These are phyloP conservation scores for Acromyrmex echinatior DNA, from an alignment of 1,140 invertebrate genomes.

Conservation along the genomic window DNA sequence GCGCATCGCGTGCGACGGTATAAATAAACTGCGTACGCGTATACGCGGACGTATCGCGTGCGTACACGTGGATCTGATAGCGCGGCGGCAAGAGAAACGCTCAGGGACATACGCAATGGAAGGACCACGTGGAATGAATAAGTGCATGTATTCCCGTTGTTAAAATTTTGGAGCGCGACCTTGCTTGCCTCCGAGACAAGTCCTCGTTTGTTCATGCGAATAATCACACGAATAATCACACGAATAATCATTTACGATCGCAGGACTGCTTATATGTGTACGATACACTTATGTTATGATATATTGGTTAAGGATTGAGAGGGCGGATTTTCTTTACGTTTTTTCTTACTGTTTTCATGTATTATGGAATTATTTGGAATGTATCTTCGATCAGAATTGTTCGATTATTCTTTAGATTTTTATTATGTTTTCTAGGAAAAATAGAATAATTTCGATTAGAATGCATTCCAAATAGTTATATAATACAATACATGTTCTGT, in stretches of 20 bases:
- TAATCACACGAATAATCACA: not conserved
- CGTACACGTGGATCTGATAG: constrained; percentile 59
- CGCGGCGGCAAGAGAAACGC: constrained; percentile 54
- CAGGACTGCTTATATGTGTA: not conserved
- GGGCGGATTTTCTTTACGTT: not conserved
- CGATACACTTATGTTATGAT: not conserved
- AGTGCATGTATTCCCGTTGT: not conserved
- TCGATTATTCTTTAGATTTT: too few relatives aligned
- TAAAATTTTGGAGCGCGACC: constrained; percentile 16
- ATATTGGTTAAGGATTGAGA: not conserved
- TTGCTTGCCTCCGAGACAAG: not conserved
- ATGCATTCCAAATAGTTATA: too few relatives aligned
- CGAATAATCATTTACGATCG: not conserved
- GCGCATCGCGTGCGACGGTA: not conserved
- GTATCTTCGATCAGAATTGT: too few relatives aligned
- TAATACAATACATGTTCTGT: too few relatives aligned
- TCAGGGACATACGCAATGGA: constrained; percentile 62
- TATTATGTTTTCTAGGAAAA: too few relatives aligned
- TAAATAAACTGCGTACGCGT: constrained; percentile 6
- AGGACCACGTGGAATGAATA: constrained; percentile 54
- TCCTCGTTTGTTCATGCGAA: not conserved
- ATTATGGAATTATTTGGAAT: too few relatives aligned
- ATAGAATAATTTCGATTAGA: too few relatives aligned
- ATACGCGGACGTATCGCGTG: constrained; percentile 49
- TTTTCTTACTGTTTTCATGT: not conserved